These are phyloP conservation scores for Acropternis orthonyx DNA, from an alignment of 2,797 vertebrate genomes.

Conservation along the genomic window DNA sequence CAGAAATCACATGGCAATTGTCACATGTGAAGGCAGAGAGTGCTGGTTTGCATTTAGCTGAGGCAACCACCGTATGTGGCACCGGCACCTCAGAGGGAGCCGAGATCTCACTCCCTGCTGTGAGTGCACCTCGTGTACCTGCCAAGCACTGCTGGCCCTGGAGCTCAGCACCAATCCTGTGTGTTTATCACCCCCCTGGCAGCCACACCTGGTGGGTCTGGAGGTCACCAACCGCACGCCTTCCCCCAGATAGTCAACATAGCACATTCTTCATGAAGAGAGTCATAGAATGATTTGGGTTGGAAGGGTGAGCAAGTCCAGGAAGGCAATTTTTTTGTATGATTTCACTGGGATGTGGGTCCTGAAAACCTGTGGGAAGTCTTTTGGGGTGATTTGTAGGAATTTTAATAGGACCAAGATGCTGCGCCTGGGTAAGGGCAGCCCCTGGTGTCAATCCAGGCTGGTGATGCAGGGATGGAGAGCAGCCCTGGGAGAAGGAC, in stretches of 20 bases:
- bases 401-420: background rate
- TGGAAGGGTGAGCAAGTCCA: background rate
- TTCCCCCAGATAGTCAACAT: background rate
- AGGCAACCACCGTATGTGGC: background rate
- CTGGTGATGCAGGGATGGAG: background rate
- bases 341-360: background rate
- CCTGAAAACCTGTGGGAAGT: background rate
- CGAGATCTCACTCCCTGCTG: background rate
- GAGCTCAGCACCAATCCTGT: accelerated
- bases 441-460: accelerated
- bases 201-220: background rate
- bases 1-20: constrained; percentile 36
- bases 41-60: constrained; percentile 42
- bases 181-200: too few relatives aligned
- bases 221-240: background rate
- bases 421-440: background rate
- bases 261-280: accelerated
- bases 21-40: constrained; percentile 42
- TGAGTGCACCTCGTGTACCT: background rate
- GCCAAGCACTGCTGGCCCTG: background rate
- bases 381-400: background rate
- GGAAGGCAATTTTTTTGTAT: background rate
- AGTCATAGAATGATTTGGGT: background rate
- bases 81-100: background rate
- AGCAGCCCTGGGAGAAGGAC: background rate